Evolutionary conservation across 2,888 invertebrate genomes (phyloP).

Genomic region (Antitype chi): DNA sequence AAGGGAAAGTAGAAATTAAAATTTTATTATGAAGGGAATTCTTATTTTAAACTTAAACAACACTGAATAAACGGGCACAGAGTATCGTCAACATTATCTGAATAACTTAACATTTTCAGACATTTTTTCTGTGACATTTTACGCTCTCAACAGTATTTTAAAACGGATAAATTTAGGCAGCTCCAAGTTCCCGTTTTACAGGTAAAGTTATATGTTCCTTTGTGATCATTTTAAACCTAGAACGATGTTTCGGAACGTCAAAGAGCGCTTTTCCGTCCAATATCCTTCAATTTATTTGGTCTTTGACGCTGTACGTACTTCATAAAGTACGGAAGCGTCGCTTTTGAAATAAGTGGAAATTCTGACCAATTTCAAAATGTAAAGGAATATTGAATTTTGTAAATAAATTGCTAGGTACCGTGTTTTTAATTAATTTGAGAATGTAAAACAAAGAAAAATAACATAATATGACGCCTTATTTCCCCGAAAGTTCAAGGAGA

Average conservation of each 20-base stretch:
- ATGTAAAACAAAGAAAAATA: neutral
- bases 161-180: conserved; percentile 14
- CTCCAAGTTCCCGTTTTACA: conserved; percentile 18
- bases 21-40: conserved; percentile 44
- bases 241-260: conserved; percentile 48
- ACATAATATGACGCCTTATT: neutral
- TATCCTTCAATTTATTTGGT: conserved; percentile 57
- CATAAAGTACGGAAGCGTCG: conserved; percentile 7
- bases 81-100: conserved; percentile 13
- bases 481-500: neutral
- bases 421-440: conserved; percentile 16
- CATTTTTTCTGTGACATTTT: neutral
- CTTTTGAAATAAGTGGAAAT: conserved; percentile 26
- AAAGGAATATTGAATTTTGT: neutral
- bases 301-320: conserved; percentile 43
- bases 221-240: conserved; percentile 47
- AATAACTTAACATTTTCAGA: neutral
- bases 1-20: conserved; percentile 53
- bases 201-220: conserved; percentile 40
- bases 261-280: conserved; percentile 56
- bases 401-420: neutral
- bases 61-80: neutral
- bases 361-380: conserved; percentile 5
- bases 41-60: conserved; percentile 35
- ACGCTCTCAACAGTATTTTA: conserved; percentile 10